A percentile compares a stretch with the other conserved stretches of the same genome.
Conservation (phyloP, 1,140 invertebrate genomes). For the Zaprionus gabonicus region DNA sequence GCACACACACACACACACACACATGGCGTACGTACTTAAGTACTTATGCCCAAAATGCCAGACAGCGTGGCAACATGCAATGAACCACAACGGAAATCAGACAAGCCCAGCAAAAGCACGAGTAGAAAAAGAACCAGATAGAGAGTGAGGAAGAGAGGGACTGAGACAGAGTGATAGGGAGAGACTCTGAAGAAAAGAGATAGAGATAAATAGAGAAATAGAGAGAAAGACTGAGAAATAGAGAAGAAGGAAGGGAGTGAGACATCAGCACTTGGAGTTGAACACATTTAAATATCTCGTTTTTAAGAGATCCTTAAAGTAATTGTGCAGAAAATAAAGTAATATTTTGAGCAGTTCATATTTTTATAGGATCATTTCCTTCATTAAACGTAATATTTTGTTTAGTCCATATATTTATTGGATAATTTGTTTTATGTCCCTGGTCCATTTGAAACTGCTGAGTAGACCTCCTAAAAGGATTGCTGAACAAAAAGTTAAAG, state of each 20-base stretch:
- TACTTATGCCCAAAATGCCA: slow-evolving; percentile 69
- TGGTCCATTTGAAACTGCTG: not conserved
- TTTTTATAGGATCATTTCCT: not conserved
- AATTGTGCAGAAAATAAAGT: not conserved
- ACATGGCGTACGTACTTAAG: slow-evolving; percentile 47
- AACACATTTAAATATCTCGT: not conserved
- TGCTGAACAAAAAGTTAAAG: no score
- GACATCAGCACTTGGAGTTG: not conserved
- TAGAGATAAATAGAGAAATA: no score
- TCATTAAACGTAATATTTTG: no score
- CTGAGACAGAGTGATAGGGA: no score
- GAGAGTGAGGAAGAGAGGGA: not conserved
- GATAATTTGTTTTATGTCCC: no score
- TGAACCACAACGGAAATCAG: slow-evolving; percentile 62
- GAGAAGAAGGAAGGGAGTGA: not conserved
- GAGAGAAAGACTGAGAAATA: no score
- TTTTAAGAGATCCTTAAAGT: not conserved
- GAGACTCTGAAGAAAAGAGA: not conserved
- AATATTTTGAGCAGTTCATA: not conserved
- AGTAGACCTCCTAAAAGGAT: no score
- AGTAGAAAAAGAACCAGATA: not conserved
- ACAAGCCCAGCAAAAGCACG: slow-evolving; percentile 17
- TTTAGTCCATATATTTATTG: no score
- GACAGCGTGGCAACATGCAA: slow-evolving; percentile 79
- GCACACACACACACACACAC: slow-evolving; percentile 22